Evolutionary conservation across 2,888 invertebrate species (phyloP).

Genomic region (Odontocolon sp.): DNA sequence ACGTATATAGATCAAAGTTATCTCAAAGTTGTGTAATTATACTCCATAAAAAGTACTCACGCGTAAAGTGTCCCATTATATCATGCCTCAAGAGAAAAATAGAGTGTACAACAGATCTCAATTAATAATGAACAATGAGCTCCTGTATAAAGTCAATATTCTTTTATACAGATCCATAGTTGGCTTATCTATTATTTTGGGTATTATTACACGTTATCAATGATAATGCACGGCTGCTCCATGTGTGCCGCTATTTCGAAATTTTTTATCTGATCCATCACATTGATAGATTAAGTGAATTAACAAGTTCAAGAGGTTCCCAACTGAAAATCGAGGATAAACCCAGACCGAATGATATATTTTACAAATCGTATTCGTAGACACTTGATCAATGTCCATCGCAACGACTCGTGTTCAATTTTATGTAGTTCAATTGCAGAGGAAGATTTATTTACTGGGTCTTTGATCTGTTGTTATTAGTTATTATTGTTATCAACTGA

Average conservation of each 20-base stretch:
- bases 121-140: background rate
- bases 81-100: background rate
- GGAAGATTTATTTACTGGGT: too few relatives aligned
- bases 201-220: conserved; percentile 1
- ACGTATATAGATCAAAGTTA: background rate
- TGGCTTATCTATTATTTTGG: conserved; percentile 40
- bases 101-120: too few relatives aligned
- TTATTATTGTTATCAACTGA: background rate
- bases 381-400: too few relatives aligned
- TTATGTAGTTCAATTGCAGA: too few relatives aligned
- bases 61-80: background rate
- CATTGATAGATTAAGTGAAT: background rate
- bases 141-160: background rate
- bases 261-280: background rate
- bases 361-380: too few relatives aligned
- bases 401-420: too few relatives aligned
- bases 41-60: conserved; percentile 39
- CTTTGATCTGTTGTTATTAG: too few relatives aligned
- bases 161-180: conserved; percentile 37
- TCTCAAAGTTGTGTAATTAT: background rate
- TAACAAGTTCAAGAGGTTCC: too few relatives aligned
- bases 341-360: too few relatives aligned
- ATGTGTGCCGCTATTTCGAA: too few relatives aligned
- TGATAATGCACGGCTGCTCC: too few relatives aligned
- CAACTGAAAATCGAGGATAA: too few relatives aligned